Percentiles rank a stretch among this genome's conserved stretches.
Evolutionary conservation across 2,113 vertebrate species (phyloP).

Genomic region (Oplegnathus fasciatus): DNA sequence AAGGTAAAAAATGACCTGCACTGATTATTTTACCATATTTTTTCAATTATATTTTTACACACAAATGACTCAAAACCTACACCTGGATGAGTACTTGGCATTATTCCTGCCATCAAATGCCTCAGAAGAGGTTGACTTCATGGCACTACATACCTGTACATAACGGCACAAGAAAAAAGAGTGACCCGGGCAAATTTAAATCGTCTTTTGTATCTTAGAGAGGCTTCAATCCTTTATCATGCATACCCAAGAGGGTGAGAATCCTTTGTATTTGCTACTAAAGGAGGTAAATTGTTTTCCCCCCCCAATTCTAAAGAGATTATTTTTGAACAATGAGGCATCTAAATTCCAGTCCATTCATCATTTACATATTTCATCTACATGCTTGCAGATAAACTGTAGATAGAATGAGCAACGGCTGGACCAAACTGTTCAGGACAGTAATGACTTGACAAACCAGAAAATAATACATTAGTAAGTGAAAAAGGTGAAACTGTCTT

Average conservation of each 20-base stretch:
- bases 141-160: background rate
- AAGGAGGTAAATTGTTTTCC: constrained; percentile 16
- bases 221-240: constrained; percentile 5
- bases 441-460: constrained; percentile 22
- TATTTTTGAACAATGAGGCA: constrained; percentile 28
- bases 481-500: background rate
- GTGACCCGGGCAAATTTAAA: constrained; percentile 14
- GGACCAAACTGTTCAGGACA: background rate
- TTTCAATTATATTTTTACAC: background rate
- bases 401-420: constrained; percentile 1
- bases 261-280: constrained; percentile 5
- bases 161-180: background rate
- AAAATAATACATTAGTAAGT: constrained; percentile 14
- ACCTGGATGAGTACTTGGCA: background rate
- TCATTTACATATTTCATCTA: constrained; percentile 2
- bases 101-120: background rate
- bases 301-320: constrained; percentile 7
- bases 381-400: background rate
- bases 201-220: constrained; percentile 27
- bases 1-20: background rate
- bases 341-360: constrained; percentile 2
- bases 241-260: constrained; percentile 4
- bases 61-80: background rate
- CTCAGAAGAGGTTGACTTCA: constrained; percentile 2
- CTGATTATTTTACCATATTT: background rate